Evolutionary conservation across 2,888 invertebrate genomes (phyloP).

Genomic region (Ennomos fuscantarius): DNA sequence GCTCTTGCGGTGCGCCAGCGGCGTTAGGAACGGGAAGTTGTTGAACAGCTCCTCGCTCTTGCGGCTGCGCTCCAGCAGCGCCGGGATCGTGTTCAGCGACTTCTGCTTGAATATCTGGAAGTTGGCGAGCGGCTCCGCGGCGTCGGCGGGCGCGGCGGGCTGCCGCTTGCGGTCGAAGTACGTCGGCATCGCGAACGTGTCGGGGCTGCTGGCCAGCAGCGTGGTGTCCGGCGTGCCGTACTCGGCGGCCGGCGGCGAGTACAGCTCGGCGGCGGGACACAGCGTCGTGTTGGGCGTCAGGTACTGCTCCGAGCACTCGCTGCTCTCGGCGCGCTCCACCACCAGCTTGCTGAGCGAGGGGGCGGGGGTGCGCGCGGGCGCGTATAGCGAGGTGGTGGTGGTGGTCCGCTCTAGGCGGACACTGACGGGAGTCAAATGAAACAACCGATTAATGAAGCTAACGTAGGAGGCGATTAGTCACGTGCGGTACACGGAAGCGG

Average conservation of each 20-base stretch:
- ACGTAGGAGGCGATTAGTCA: conserved; percentile 57
- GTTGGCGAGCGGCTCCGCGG: conserved; percentile 72
- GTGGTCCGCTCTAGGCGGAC: conserved; percentile 62
- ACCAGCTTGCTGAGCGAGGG: conserved; percentile 57
- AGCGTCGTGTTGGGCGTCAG: conserved; percentile 71
- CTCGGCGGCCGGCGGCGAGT: conserved; percentile 58
- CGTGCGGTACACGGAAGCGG: conserved; percentile 55
- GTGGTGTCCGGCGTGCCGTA: conserved; percentile 68
- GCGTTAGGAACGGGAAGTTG: conserved; percentile 85
- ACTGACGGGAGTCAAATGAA: conserved; percentile 56
- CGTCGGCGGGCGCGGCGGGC: conserved; percentile 59
- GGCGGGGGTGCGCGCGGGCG: conserved; percentile 46
- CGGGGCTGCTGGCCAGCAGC: conserved; percentile 42
- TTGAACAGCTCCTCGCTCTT: conserved; percentile 80
- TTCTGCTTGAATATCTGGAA: conserved; percentile 81
- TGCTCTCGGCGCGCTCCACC: conserved; percentile 55
- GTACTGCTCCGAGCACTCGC: conserved; percentile 64
- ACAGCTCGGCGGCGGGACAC: conserved; percentile 63
- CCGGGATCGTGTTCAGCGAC: conserved; percentile 78
- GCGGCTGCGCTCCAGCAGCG: conserved; percentile 62
- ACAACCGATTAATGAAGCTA: conserved; percentile 63
- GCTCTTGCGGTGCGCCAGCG: conserved; percentile 82
- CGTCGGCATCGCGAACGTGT: conserved; percentile 75
- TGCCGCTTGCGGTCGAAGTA: conserved; percentile 77
- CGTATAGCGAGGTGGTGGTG: conserved; percentile 55